phyloP scores from a whole-genome alignment of 2,113 vertebrate genomes.

The Cololabis saira region DNA sequence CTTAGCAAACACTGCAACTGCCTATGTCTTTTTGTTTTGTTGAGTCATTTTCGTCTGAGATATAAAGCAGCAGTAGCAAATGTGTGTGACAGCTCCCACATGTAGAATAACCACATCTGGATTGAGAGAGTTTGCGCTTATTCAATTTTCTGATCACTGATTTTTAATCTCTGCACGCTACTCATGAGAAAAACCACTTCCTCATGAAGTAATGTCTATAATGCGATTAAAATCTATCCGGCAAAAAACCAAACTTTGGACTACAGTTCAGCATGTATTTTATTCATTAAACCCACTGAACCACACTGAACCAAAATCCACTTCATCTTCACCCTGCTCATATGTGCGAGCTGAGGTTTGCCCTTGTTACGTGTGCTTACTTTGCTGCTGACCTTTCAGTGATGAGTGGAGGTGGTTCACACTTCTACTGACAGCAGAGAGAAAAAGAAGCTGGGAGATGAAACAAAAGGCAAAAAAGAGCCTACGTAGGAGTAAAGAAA shows the following conservation, averaged over 20 bases:
- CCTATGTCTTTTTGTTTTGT: neutral
- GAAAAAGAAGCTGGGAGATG: neutral
- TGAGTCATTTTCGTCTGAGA: neutral
- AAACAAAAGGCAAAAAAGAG: neutral
- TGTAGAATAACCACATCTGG: slow-evolving; percentile 17
- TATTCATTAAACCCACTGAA: slow-evolving; percentile 67
- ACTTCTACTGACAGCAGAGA: slow-evolving; percentile 32
- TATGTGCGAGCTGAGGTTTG: slow-evolving; percentile 53
- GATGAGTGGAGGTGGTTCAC: slow-evolving; percentile 24
- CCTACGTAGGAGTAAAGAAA: neutral
- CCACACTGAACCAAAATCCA: slow-evolving; percentile 56
- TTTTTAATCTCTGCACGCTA: slow-evolving; percentile 44
- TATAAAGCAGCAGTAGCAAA: slow-evolving; percentile 6
- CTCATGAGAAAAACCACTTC: slow-evolving; percentile 56
- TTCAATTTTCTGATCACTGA: slow-evolving; percentile 58
- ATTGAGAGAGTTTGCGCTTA: slow-evolving; percentile 30
- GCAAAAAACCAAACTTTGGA: slow-evolving; percentile 44
- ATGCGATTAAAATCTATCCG: slow-evolving; percentile 63
- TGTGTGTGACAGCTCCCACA: slow-evolving; percentile 21
- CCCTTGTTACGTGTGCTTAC: slow-evolving; percentile 47
- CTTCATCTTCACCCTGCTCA: slow-evolving; percentile 56
- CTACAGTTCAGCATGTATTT: slow-evolving; percentile 55
- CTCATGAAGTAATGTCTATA: slow-evolving; percentile 71
- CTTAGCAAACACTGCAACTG: neutral
- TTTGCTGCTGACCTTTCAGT: slow-evolving; percentile 53